Conservation (phyloP, 2,888 invertebrate species). For the Andrena camellia region DNA sequence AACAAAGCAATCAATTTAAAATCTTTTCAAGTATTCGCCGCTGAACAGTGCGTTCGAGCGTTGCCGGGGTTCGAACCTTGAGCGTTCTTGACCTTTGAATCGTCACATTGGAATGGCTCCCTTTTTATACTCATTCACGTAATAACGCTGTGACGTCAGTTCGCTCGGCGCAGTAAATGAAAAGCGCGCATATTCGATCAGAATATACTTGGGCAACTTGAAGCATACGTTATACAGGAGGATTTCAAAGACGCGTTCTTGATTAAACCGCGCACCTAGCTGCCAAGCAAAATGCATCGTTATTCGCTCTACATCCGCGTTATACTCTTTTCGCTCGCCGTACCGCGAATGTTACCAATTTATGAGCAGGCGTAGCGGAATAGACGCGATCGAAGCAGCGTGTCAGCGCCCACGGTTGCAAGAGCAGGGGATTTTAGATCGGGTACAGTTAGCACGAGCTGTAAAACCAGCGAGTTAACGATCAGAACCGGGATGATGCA, state of each 20-base stretch:
- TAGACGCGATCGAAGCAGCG: constrained; percentile 49
- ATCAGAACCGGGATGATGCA: constrained; percentile 42
- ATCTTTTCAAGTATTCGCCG: background rate
- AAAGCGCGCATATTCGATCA: constrained; percentile 15
- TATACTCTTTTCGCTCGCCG: constrained; percentile 29
- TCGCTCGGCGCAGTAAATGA: background rate
- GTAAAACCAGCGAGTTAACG: constrained; percentile 65
- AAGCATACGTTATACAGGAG: background rate
- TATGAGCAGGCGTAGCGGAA: constrained; percentile 44
- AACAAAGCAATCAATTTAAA: background rate
- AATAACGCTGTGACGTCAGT: constrained; percentile 27
- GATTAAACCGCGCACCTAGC: no score
- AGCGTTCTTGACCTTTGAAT: constrained; percentile 55
- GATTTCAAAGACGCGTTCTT: background rate
- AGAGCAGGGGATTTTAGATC: constrained; percentile 51
- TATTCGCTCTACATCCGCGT: constrained; percentile 39
- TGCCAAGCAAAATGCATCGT: constrained; percentile 12
- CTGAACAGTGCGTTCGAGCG: background rate
- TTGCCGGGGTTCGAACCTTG: constrained; percentile 9
- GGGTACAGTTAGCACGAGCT: constrained; percentile 51
- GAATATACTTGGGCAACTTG: constrained; percentile 32
- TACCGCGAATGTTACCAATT: constrained; percentile 47
- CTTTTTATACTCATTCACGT: constrained; percentile 41
- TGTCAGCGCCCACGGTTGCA: constrained; percentile 24
- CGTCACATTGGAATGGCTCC: constrained; percentile 13